A percentile compares a stretch with the other conserved stretches of the same genome.
Evolutionary conservation across 2,113 vertebrate genomes (phyloP).

Genomic region (Pelodiscus sinensis): DNA sequence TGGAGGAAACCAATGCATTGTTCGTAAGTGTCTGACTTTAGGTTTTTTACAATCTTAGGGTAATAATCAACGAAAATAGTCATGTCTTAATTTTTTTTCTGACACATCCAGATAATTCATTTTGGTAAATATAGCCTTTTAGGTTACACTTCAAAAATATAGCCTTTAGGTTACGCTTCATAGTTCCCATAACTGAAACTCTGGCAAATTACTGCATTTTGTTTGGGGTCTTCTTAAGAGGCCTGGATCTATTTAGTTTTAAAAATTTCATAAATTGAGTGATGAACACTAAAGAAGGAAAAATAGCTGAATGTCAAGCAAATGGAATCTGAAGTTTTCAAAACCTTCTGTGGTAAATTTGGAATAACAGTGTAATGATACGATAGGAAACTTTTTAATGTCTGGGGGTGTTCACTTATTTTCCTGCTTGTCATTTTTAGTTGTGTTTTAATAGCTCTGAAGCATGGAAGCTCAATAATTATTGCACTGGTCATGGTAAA

Average conservation of each 20-base stretch:
- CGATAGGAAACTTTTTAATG: neutral
- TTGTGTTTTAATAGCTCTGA: neutral
- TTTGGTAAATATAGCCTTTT: neutral
- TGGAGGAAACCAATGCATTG: slow-evolving; percentile 84
- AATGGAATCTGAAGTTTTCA: neutral
- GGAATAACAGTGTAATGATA: neutral
- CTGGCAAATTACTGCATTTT: neutral
- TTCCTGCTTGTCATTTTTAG: neutral
- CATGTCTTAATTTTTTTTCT: neutral
- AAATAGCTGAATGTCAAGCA: neutral
- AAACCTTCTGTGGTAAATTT: neutral
- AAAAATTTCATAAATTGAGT: neutral
- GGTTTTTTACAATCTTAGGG: neutral
- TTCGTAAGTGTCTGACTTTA: slow-evolving; percentile 79
- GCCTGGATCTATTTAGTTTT: neutral
- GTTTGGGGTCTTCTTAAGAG: accelerated
- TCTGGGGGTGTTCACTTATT: neutral
- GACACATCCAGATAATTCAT: neutral
- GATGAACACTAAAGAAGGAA: neutral
- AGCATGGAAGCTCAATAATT: neutral
- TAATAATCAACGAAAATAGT: neutral
- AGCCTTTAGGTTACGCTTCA: too few relatives aligned
- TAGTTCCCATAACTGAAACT: accelerated
- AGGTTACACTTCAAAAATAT: neutral
- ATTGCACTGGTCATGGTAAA: neutral